Percentiles rank a stretch among this genome's conserved stretches.
Evolutionary conservation across 2,888 invertebrate genomes (phyloP).

Genomic region (Drosophila longiperda): DNA sequence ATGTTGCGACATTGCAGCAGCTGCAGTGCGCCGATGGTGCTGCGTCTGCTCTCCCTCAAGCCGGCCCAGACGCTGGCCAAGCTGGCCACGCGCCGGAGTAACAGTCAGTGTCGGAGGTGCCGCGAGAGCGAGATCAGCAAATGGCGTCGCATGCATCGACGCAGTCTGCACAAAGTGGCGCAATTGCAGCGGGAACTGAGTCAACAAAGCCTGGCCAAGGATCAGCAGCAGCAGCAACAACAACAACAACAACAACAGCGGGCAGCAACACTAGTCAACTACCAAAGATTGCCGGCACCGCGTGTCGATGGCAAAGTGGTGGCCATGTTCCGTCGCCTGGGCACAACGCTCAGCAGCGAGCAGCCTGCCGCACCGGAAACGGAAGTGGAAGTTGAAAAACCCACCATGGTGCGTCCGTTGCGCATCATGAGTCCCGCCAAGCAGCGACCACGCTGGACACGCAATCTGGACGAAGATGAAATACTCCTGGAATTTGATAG

Average conservation of each 20-base stretch:
- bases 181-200: constrained; percentile 41
- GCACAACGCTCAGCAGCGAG: constrained; percentile 82
- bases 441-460: constrained; percentile 78
- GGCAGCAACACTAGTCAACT: constrained; percentile 43
- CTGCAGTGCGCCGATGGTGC: constrained; percentile 65
- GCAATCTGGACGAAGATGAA: constrained; percentile 81
- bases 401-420: constrained; percentile 29
- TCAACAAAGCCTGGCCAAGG: constrained; percentile 6
- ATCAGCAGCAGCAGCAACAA: neutral
- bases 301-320: constrained; percentile 83
- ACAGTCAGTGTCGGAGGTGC: constrained; percentile 72
- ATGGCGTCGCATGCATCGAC: constrained; percentile 66
- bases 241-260: neutral
- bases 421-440: constrained; percentile 83
- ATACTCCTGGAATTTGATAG: constrained; percentile 84
- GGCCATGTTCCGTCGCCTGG: constrained; percentile 83
- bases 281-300: constrained; percentile 73
- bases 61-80: constrained; percentile 28
- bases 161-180: constrained; percentile 56
- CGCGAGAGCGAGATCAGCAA: constrained; percentile 59
- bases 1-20: constrained; percentile 68
- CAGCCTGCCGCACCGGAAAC: constrained; percentile 31
- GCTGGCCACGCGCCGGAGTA: constrained; percentile 25
- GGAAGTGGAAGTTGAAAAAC: constrained; percentile 2
- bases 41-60: constrained; percentile 41